Evolutionary conservation across 2,888 invertebrate genomes (phyloP).

Genomic region (Microdon myrmicae): DNA sequence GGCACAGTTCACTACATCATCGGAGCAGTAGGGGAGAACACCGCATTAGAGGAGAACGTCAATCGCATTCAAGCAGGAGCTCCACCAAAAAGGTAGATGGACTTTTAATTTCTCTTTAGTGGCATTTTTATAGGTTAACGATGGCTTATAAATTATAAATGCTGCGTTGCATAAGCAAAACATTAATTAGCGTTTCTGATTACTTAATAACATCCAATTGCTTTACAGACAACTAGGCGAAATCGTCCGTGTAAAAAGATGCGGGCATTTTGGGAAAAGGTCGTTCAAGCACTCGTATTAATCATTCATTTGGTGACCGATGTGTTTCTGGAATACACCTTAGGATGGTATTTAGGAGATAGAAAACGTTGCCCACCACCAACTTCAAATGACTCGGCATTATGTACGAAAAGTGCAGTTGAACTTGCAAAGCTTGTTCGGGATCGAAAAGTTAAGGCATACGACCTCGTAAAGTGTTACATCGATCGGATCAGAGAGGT

Average conservation of each 20-base stretch:
- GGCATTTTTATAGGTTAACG: too few relatives aligned
- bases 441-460: conserved; percentile 73
- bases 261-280: conserved; percentile 52
- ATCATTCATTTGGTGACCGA: conserved; percentile 59
- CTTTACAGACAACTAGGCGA: conserved; percentile 25
- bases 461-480: conserved; percentile 77
- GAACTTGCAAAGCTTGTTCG: conserved; percentile 76
- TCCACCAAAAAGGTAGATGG: conserved; percentile 23
- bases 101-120: too few relatives aligned
- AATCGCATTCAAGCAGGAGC: conserved; percentile 26
- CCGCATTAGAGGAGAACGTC: conserved; percentile 21
- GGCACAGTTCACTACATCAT: conserved; percentile 30
- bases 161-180: neutral
- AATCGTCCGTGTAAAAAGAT: conserved; percentile 48
- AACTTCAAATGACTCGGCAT: conserved; percentile 55
- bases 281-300: conserved; percentile 56
- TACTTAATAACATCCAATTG: neutral
- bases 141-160: too few relatives aligned
- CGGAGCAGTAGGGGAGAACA: conserved; percentile 39
- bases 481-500: conserved; percentile 78
- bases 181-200: neutral
- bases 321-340: conserved; percentile 57
- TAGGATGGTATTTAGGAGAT: conserved; percentile 62
- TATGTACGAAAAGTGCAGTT: conserved; percentile 74
- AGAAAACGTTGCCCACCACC: conserved; percentile 57